Evolutionary conservation across 2,888 invertebrate species (phyloP).

Genomic region (Lasioglossum zephyrum): DNA sequence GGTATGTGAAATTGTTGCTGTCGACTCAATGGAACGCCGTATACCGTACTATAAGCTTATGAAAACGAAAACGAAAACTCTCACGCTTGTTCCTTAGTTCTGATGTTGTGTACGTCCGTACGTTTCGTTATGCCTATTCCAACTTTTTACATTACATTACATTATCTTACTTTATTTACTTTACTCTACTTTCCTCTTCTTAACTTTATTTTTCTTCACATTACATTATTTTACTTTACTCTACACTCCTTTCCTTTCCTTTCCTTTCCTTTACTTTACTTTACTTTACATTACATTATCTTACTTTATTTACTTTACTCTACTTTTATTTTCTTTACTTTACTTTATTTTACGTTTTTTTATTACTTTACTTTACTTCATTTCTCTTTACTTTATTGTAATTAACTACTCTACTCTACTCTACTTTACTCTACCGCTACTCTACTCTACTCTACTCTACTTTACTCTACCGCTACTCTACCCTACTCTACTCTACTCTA

Average conservation of each 20-base stretch:
- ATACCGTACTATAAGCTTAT: conserved; percentile 32
- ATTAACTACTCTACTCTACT: too few species aligned
- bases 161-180: neutral
- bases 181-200: neutral
- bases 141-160: conserved; percentile 22
- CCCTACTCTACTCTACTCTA: neutral
- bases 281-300: neutral
- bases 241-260: neutral
- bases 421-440: neutral
- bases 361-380: neutral
- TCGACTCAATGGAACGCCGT: conserved; percentile 5
- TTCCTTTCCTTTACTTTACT: neutral
- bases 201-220: neutral
- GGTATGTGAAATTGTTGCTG: conserved; percentile 15
- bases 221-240: neutral
- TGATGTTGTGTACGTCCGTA: conserved; percentile 21
- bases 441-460: accelerated
- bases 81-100: conserved; percentile 53
- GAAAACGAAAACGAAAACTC: conserved; percentile 28
- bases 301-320: neutral
- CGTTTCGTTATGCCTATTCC: conserved; percentile 31
- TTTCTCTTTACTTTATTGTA: too few species aligned
- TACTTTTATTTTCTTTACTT: neutral
- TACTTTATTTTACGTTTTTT: neutral
- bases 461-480: too few species aligned